phyloP scores from a whole-genome alignment of 2,797 vertebrate genomes.

The Microhierax caerulescens region DNA sequence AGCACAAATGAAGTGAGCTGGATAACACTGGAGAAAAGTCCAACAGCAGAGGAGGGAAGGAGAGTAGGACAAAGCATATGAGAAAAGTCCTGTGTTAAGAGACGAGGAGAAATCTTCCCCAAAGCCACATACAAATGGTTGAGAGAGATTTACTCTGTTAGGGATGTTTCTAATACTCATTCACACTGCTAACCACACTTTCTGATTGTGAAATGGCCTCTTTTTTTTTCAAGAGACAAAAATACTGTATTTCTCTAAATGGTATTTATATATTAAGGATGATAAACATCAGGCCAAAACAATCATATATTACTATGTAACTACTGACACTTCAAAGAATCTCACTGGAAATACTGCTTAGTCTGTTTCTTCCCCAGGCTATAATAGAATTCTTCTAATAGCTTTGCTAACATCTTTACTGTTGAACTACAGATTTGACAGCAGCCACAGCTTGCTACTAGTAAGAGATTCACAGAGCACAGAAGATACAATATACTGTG shows the following conservation, averaged over 20 bases:
- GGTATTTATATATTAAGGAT: not conserved
- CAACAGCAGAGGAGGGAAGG: not conserved
- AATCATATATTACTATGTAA: not conserved
- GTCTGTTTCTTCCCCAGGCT: not conserved
- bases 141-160: not conserved
- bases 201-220: not conserved
- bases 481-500: not conserved
- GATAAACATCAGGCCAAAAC: not conserved
- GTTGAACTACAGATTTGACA: not conserved
- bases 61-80: not conserved
- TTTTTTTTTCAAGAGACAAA: not conserved
- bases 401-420: not conserved
- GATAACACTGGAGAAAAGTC: not conserved
- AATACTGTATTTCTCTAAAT: not conserved
- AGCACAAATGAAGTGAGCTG: not conserved
- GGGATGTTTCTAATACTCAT: not conserved
- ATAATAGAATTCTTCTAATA: not conserved
- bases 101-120: not conserved
- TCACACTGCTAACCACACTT: not conserved
- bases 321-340: not conserved
- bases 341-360: not conserved
- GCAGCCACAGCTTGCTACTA: not conserved
- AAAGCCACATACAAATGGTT: not conserved
- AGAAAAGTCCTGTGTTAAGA: not conserved
- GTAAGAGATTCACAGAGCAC: not conserved